A percentile compares a stretch with the other conserved stretches of the same genome.
Evolutionary conservation across 2,113 vertebrate species (phyloP).

Genomic region (Mesembrinibis cayennensis): DNA sequence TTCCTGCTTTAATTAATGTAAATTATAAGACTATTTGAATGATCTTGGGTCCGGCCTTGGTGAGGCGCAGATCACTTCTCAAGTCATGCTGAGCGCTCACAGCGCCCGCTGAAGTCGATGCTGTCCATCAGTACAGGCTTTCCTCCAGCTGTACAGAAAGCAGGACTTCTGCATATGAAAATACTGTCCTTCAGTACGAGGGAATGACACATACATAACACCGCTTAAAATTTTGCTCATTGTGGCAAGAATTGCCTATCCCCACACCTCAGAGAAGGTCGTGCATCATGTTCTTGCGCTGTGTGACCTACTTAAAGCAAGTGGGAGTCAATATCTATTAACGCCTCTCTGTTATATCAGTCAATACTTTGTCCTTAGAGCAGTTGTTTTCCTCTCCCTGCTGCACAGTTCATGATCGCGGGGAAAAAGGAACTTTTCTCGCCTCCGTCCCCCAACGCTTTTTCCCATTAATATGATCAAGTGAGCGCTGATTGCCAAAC

Average conservation of each 20-base stretch:
- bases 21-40: not conserved
- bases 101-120: accelerated
- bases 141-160: not conserved
- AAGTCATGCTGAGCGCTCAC: not conserved
- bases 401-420: not conserved
- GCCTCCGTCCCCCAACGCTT: accelerated
- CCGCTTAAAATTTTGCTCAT: not conserved
- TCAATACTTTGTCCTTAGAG: conserved; percentile 1
- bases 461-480: not conserved
- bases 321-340: conserved; percentile 27
- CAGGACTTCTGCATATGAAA: not conserved
- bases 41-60: not conserved
- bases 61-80: not conserved
- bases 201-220: not conserved
- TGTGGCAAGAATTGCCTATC: not conserved
- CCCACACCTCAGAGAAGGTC: not conserved
- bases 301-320: not conserved
- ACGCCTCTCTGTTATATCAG: not conserved
- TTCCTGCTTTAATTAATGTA: conserved; percentile 5
- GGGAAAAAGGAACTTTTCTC: not conserved
- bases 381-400: not conserved
- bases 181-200: not conserved
- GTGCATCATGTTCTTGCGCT: not conserved
- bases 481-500: not conserved
- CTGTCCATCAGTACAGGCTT: not conserved